Conservation (phyloP, 2,113 vertebrate genomes). For the Oenanthe oenanthe region DNA sequence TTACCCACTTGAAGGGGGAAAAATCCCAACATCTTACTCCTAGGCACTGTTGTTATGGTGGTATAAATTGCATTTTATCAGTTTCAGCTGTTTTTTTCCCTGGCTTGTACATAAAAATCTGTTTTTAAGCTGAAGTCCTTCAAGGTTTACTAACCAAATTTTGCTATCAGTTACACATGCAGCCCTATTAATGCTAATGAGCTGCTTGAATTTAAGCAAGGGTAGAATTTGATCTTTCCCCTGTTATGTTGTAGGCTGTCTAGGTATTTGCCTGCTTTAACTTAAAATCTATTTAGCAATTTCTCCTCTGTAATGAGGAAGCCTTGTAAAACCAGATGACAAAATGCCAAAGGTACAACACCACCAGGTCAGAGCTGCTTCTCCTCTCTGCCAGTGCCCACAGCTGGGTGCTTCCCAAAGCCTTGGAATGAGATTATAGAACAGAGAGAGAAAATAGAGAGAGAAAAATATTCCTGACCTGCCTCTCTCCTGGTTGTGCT, state of each 20-base stretch:
- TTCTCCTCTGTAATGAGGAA: neutral
- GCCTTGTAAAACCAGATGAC: neutral
- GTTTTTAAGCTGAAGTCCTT: conserved; percentile 18
- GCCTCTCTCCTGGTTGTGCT: neutral
- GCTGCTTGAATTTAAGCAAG: conserved; percentile 18
- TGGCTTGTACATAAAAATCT: conserved; percentile 15
- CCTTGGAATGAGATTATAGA: neutral
- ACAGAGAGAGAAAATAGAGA: too few relatives aligned
- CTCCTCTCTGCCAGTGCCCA: neutral
- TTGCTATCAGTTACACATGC: conserved; percentile 41
- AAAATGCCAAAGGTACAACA: neutral
- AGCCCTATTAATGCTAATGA: conserved; percentile 53
- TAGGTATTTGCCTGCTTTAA: conserved; percentile 39
- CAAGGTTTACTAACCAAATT: conserved; percentile 41
- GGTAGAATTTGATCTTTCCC: conserved; percentile 35
- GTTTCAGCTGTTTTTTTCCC: conserved; percentile 43
- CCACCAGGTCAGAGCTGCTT: neutral
- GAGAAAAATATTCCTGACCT: neutral
- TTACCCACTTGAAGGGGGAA: conserved; percentile 52
- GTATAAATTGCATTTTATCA: conserved; percentile 64
- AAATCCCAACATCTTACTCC: neutral
- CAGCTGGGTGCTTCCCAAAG: neutral
- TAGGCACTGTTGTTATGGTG: conserved; percentile 18
- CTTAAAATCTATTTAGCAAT: conserved; percentile 8
- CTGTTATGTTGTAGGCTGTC: neutral